Evolutionary conservation across 2,888 invertebrate genomes (phyloP).

Genomic region (Rhynchonema sp.): DNA sequence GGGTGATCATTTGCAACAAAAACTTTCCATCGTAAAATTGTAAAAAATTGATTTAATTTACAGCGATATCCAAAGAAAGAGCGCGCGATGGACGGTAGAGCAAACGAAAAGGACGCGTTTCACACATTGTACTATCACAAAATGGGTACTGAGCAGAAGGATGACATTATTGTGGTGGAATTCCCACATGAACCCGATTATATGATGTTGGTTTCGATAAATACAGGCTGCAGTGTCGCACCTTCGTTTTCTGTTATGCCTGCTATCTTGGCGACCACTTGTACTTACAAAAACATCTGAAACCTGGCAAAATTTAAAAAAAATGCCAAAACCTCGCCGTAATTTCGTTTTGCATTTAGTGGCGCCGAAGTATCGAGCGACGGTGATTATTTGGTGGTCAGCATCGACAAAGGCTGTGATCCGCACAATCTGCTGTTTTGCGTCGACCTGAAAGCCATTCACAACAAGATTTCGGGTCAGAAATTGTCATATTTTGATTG

Average conservation of each 20-base stretch:
- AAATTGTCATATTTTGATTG: too few species aligned
- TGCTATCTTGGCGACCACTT: too few species aligned
- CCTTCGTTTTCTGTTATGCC: too few species aligned
- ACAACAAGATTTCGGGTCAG: slow-evolving; percentile 24
- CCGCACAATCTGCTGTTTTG: slow-evolving; percentile 73
- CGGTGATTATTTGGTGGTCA: slow-evolving; percentile 65
- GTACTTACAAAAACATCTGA: background rate
- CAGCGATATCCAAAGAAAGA: background rate
- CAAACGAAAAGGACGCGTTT: slow-evolving; percentile 62
- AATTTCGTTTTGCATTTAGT: background rate
- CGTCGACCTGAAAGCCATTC: slow-evolving; percentile 45
- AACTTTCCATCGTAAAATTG: too few species aligned
- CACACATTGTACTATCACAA: slow-evolving; percentile 85
- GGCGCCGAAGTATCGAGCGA: slow-evolving; percentile 34
- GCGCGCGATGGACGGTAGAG: slow-evolving; percentile 57
- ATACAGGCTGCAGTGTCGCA: too few species aligned
- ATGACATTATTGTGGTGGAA: slow-evolving; percentile 68
- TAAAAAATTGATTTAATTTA: background rate
- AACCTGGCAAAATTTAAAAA: too few species aligned
- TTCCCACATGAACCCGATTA: slow-evolving; percentile 70
- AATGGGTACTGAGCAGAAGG: slow-evolving; percentile 59
- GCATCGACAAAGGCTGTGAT: slow-evolving; percentile 59
- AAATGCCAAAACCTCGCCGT: too few species aligned
- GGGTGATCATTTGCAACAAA: background rate
- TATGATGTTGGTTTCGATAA: slow-evolving; percentile 50